phyloP scores from a whole-genome alignment of 2,113 vertebrate species.

The Uropsilus gracilis region DNA sequence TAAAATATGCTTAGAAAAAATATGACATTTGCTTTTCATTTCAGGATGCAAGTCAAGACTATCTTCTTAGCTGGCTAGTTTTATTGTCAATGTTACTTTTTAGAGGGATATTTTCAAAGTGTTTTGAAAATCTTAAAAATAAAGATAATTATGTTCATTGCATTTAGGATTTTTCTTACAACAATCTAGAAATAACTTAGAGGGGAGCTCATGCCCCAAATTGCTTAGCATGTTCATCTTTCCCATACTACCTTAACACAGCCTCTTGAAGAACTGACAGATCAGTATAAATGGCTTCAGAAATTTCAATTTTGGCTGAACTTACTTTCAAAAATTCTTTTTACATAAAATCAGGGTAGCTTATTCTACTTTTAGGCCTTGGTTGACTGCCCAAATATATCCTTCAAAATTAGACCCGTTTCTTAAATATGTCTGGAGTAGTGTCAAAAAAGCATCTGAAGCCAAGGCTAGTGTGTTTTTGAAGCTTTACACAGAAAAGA shows the following conservation, averaged over 20 bases:
- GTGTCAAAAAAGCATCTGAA: constrained; percentile 60
- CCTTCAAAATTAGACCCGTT: constrained; percentile 71
- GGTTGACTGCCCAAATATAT: constrained; percentile 60
- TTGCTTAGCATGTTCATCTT: rapidly evolving
- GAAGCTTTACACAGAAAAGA: constrained; percentile 44
- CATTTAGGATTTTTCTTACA: neutral
- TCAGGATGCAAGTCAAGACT: neutral
- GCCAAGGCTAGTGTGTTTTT: constrained; percentile 59
- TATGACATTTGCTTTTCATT: neutral
- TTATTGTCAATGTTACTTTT: neutral
- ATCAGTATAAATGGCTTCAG: constrained; percentile 14
- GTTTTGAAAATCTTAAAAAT: constrained; percentile 11
- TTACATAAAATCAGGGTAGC: constrained; percentile 61
- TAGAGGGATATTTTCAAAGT: neutral
- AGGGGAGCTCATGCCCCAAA: neutral
- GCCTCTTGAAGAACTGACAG: constrained; percentile 5
- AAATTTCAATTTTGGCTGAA: constrained; percentile 61
- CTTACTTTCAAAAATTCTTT: constrained; percentile 63
- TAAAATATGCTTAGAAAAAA: neutral
- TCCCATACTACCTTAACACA: neutral
- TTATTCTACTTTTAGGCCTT: constrained; percentile 72
- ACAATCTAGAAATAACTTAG: neutral
- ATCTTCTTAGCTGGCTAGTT: neutral
- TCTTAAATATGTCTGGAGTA: constrained; percentile 72
- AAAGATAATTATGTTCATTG: neutral